Evolutionary conservation across 2,797 vertebrate genomes (phyloP).

Genomic region (Coendou prehensilis): DNA sequence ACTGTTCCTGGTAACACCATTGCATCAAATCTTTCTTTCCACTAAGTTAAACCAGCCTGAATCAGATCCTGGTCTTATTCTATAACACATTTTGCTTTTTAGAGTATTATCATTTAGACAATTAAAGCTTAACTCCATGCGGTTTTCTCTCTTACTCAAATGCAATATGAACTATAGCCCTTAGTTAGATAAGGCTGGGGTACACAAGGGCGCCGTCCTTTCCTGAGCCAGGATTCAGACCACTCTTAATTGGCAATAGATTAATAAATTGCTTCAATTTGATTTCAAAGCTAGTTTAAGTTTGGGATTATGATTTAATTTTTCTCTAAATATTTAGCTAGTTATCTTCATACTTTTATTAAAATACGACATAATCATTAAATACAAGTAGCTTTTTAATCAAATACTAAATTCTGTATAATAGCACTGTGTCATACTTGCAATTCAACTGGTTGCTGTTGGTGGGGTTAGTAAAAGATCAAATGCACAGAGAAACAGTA

Average conservation of each 20-base stretch:
- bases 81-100: background rate
- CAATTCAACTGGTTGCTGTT: background rate
- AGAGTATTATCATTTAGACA: conserved; percentile 2
- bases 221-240: background rate
- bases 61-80: background rate
- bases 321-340: background rate
- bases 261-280: background rate
- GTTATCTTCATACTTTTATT: background rate
- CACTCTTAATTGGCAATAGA: background rate
- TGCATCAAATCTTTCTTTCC: background rate
- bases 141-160: background rate
- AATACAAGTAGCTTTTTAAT: background rate
- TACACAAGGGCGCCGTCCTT: background rate
- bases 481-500: background rate
- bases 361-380: background rate
- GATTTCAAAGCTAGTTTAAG: background rate
- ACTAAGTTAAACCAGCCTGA: background rate
- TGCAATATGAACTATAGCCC: background rate
- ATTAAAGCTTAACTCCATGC: background rate
- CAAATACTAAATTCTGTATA: background rate
- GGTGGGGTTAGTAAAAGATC: background rate
- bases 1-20: background rate
- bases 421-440: background rate
- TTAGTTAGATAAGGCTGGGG: background rate
- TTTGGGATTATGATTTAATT: background rate